These are phyloP conservation scores for Branchinecta lynchi DNA, from an alignment of 1,140 invertebrate species.

Conservation along the genomic window DNA sequence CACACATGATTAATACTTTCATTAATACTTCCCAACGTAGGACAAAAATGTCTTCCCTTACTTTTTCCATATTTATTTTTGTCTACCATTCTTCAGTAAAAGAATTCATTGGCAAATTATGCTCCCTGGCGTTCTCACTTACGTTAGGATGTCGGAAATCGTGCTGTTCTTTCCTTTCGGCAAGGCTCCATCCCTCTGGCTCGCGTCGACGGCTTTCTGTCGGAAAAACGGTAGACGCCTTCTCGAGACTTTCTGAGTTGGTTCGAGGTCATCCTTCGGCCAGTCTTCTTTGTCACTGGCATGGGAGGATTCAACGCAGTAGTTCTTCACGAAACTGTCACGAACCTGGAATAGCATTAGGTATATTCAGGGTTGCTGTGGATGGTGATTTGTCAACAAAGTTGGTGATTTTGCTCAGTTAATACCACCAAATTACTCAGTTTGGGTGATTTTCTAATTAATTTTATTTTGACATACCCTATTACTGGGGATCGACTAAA, in stretches of 20 bases:
- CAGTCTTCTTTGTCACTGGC: not conserved
- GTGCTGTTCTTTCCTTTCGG: conserved; percentile 38
- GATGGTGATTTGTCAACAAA: not conserved
- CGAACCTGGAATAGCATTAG: conserved; percentile 46
- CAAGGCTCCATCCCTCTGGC: conserved; percentile 22
- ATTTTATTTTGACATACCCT: too few relatives aligned
- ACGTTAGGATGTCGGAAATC: not conserved
- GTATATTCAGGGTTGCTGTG: not conserved
- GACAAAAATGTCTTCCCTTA: too few relatives aligned
- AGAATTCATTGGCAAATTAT: too few relatives aligned
- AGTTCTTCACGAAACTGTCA: conserved; percentile 93
- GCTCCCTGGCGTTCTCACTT: not conserved
- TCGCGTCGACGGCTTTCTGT: conserved; percentile 27
- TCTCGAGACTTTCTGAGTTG: not conserved
- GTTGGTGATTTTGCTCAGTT: too few relatives aligned
- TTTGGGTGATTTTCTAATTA: too few relatives aligned
- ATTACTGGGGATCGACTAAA: too few relatives aligned
- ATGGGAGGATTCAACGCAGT: not conserved
- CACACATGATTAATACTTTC: too few relatives aligned
- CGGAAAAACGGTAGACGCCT: not conserved
- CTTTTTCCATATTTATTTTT: not conserved
- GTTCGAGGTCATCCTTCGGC: not conserved
- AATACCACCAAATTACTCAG: too few relatives aligned
- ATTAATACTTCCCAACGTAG: too few relatives aligned
- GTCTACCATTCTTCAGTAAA: too few relatives aligned